A percentile compares a stretch with the other conserved stretches of the same genome.
Evolutionary conservation across 2,113 vertebrate genomes (phyloP).

Genomic region (Uria aalge): DNA sequence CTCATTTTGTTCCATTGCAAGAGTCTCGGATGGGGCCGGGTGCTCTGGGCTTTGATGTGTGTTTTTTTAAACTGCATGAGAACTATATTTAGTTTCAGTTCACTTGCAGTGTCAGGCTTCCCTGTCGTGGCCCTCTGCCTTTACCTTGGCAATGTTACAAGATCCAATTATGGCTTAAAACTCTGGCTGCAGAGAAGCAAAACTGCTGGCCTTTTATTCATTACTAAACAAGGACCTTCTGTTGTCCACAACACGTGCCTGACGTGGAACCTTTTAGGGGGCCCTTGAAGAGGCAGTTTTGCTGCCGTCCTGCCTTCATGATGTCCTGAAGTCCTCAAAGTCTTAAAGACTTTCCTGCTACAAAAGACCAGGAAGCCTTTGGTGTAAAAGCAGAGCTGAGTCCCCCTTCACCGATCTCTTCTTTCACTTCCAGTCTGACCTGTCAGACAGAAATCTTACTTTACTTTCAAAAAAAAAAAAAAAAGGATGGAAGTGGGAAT

Average conservation of each 20-base stretch:
- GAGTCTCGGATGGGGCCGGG: neutral
- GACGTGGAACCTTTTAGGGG: slow-evolving; percentile 25
- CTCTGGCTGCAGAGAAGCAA: slow-evolving; percentile 67
- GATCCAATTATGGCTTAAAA: slow-evolving; percentile 76
- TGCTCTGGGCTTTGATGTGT: slow-evolving; percentile 46
- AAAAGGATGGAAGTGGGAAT: neutral
- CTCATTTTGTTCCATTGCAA: slow-evolving; percentile 44
- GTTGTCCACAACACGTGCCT: slow-evolving; percentile 65
- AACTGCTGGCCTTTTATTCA: slow-evolving; percentile 69
- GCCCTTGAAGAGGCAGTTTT: slow-evolving; percentile 14
- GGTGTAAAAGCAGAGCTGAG: neutral
- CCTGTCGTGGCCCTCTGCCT: slow-evolving; percentile 67
- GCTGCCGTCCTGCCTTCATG: neutral
- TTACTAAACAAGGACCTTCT: slow-evolving; percentile 77
- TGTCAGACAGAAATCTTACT: slow-evolving; percentile 31
- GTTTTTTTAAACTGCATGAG: slow-evolving; percentile 54
- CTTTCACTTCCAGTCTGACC: slow-evolving; percentile 26
- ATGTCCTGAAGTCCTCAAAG: slow-evolving; percentile 30
- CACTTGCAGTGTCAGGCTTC: slow-evolving; percentile 69
- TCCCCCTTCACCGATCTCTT: neutral
- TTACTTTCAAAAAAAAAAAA: neutral
- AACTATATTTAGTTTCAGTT: slow-evolving; percentile 76
- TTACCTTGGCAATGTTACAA: slow-evolving; percentile 71
- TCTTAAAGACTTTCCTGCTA: neutral
- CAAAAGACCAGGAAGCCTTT: neutral